Evolutionary conservation across 2,797 vertebrate genomes (phyloP).

Genomic region (Paratrypauchen microcephalus): DNA sequence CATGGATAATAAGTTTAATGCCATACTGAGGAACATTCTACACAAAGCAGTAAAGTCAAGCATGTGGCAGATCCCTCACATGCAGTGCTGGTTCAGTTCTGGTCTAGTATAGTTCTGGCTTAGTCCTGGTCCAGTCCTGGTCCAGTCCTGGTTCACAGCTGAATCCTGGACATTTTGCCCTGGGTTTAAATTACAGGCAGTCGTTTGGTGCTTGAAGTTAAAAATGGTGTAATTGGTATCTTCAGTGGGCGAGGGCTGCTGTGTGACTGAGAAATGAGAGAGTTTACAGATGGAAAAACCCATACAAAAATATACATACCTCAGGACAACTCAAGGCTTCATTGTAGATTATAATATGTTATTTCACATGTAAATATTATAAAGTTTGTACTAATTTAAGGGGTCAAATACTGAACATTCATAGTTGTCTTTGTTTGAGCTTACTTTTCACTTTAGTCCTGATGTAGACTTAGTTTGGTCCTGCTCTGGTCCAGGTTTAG

Average conservation of each 20-base stretch:
- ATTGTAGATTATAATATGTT: not conserved
- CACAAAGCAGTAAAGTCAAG: not conserved
- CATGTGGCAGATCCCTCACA: too few relatives aligned
- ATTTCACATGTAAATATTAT: not conserved
- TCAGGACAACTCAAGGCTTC: not conserved
- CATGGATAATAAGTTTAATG: not conserved
- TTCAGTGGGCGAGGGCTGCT: conserved; percentile 65
- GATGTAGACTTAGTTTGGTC: not conserved
- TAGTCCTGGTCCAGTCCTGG: not conserved
- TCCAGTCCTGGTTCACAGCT: conserved; percentile 10
- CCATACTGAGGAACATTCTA: not conserved
- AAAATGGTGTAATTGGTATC: conserved; percentile 78
- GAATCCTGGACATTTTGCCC: conserved; percentile 53
- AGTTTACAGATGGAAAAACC: conserved; percentile 30
- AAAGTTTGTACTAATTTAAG: not conserved
- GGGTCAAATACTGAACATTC: not conserved
- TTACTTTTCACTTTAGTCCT: not conserved
- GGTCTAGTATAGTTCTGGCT: not conserved
- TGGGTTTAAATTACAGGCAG: conserved; percentile 71
- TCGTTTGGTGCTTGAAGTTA: conserved; percentile 58
- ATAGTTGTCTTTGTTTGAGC: not conserved
- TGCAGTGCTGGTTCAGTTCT: not conserved
- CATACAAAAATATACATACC: conserved; percentile 28
- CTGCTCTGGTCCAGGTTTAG: not conserved
- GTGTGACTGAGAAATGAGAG: conserved; percentile 69